Percentiles rank a stretch among this genome's conserved stretches.
Evolutionary conservation across 2,113 vertebrate genomes (phyloP).

Genomic region (Ameiurus melas): DNA sequence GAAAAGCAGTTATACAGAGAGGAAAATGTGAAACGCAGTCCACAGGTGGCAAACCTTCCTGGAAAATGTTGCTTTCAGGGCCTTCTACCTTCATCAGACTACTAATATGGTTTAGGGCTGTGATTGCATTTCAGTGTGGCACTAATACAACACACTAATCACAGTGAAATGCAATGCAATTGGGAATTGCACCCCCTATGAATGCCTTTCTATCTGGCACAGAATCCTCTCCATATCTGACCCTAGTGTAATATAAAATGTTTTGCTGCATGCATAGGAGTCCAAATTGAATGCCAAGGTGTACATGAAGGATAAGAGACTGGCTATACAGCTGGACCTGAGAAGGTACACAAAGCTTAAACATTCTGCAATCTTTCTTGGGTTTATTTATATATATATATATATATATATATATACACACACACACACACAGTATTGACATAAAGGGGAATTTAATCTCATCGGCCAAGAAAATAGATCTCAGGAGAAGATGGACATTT

Average conservation of each 20-base stretch:
- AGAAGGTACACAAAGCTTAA: conserved; percentile 74
- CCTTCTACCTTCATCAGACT: neutral
- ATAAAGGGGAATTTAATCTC: no score
- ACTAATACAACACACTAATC: neutral
- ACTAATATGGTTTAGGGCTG: neutral
- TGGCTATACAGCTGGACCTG: conserved; percentile 82
- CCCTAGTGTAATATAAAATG: neutral
- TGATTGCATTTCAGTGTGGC: neutral
- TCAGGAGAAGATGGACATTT: neutral
- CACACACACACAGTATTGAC: neutral
- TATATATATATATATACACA: neutral
- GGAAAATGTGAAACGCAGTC: neutral
- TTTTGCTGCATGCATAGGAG: conserved; percentile 71
- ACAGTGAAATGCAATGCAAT: neutral
- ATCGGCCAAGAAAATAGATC: no score
- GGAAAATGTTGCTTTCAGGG: neutral
- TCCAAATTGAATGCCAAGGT: conserved; percentile 85
- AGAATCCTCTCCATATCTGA: neutral
- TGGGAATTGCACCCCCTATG: neutral
- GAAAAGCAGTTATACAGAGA: neutral
- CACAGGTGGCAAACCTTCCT: neutral
- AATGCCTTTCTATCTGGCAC: neutral
- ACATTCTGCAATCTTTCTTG: neutral
- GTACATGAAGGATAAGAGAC: conserved; percentile 79
- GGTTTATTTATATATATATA: neutral